phyloP scores from a whole-genome alignment of 92 coral and sea anemone species.

The Porites rus region DNA sequence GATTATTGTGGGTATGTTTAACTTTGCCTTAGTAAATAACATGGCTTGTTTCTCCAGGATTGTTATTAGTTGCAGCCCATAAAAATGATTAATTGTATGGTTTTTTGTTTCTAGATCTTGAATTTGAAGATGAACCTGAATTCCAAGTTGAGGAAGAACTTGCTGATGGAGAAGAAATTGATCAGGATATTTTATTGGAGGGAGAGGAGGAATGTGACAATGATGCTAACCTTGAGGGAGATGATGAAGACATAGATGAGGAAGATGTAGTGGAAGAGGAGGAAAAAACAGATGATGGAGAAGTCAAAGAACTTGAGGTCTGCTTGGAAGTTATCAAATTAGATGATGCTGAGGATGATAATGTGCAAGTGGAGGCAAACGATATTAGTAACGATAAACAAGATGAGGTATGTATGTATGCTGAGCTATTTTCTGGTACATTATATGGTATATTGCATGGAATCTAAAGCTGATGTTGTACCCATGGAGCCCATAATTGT shows the following conservation, averaged over 20 bases:
- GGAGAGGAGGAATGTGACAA: slow-evolving; percentile 58
- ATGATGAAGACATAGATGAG: slow-evolving; percentile 57
- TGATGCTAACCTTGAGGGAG: slow-evolving; percentile 44
- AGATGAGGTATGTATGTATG: slow-evolving; percentile 34
- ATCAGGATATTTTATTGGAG: slow-evolving; percentile 51
- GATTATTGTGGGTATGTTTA: too few relatives aligned
- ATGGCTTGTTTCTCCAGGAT: too few relatives aligned
- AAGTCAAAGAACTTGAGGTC: slow-evolving; percentile 25
- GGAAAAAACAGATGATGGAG: slow-evolving; percentile 22
- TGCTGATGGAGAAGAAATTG: slow-evolving; percentile 66
- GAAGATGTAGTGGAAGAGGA: slow-evolving; percentile 50
- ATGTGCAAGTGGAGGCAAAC: slow-evolving; percentile 1
- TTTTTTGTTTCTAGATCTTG: slow-evolving; percentile 11
- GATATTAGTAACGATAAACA: slow-evolving; percentile 10
- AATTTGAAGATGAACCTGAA: slow-evolving; percentile 71
- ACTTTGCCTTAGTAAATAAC: background rate
- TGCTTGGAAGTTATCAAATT: slow-evolving; percentile 27
- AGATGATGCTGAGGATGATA: slow-evolving; percentile 17
- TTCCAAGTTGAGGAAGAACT: slow-evolving; percentile 73
- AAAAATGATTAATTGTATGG: too few relatives aligned
- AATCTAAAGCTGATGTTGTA: too few relatives aligned
- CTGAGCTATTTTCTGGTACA: background rate
- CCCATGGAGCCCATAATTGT: too few relatives aligned
- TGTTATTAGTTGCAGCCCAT: too few relatives aligned
- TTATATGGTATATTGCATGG: too few relatives aligned